phyloP scores from a whole-genome alignment of 2,888 invertebrate genomes.

The Scaptomyza parva region DNA sequence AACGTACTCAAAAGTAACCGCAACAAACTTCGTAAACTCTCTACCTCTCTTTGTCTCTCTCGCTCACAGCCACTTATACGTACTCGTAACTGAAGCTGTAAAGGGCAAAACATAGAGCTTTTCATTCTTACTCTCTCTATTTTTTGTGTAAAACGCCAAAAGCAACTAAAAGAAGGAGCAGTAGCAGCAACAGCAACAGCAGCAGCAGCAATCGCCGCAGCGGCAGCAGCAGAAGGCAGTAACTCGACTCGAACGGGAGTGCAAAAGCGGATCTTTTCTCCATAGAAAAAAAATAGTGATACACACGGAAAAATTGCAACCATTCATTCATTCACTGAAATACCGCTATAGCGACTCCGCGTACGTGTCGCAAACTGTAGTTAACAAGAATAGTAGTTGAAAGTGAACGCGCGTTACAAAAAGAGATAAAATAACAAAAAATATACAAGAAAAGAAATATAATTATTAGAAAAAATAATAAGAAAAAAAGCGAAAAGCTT shows the following conservation, averaged over 20 bases:
- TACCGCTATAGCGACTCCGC: slow-evolving; percentile 50
- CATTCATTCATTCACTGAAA: slow-evolving; percentile 82
- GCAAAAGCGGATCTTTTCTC: slow-evolving; percentile 52
- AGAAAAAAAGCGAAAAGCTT: slow-evolving; percentile 3
- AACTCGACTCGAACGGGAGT: slow-evolving; percentile 47
- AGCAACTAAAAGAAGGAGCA: slow-evolving; percentile 25
- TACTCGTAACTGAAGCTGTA: slow-evolving; percentile 48
- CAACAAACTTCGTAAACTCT: slow-evolving; percentile 32
- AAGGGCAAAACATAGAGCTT: slow-evolving; percentile 61
- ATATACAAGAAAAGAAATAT: not conserved
- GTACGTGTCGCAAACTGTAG: slow-evolving; percentile 36
- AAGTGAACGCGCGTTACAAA: slow-evolving; percentile 25
- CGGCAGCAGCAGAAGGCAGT: slow-evolving; percentile 48
- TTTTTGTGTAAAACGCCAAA: slow-evolving; percentile 19
- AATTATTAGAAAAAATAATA: slow-evolving; percentile 4
- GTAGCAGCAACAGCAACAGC: slow-evolving; percentile 21
- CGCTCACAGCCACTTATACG: slow-evolving; percentile 8
- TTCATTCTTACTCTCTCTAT: slow-evolving; percentile 14
- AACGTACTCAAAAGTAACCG: not conserved
- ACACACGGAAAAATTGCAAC: slow-evolving; percentile 81
- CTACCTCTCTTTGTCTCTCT: slow-evolving; percentile 1
- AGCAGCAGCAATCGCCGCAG: slow-evolving; percentile 30
- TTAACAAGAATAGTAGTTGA: slow-evolving; percentile 12
- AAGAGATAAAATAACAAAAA: slow-evolving; percentile 5
- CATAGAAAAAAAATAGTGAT: slow-evolving; percentile 66